These are phyloP conservation scores for Schizotus pectinicornis DNA, from an alignment of 2,888 invertebrate genomes.

Conservation along the genomic window DNA sequence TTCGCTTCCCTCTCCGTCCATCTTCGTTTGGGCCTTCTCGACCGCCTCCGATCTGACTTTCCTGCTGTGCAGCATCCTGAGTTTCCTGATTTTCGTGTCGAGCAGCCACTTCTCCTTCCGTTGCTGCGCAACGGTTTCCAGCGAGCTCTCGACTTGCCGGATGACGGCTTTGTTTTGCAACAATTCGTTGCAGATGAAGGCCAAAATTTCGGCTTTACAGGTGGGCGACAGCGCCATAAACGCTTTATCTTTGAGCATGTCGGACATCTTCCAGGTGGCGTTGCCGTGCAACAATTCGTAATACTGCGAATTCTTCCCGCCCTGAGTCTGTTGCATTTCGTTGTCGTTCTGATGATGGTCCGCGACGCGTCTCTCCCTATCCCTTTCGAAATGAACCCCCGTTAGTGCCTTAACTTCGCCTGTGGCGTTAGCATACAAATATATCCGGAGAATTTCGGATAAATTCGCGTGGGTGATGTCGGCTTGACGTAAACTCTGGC, in stretches of 20 bases:
- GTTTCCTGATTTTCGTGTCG: slow-evolving; percentile 91
- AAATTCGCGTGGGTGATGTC: slow-evolving; percentile 91
- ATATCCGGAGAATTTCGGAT: slow-evolving; percentile 90
- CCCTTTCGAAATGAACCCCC: slow-evolving; percentile 81
- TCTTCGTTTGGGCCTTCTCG: slow-evolving; percentile 66
- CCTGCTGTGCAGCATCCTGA: slow-evolving; percentile 74
- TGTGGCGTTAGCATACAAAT: slow-evolving; percentile 87
- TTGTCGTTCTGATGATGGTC: slow-evolving; percentile 82
- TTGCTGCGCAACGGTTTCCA: slow-evolving; percentile 86
- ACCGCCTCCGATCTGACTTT: slow-evolving; percentile 78
- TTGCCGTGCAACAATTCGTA: slow-evolving; percentile 80
- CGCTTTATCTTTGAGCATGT: slow-evolving; percentile 80
- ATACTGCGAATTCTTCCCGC: slow-evolving; percentile 79
- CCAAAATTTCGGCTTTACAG: slow-evolving; percentile 86
- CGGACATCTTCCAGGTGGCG: slow-evolving; percentile 79
- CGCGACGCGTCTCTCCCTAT: slow-evolving; percentile 78
- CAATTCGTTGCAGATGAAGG: slow-evolving; percentile 93
- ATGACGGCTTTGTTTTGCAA: slow-evolving; percentile 91
- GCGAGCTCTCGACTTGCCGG: slow-evolving; percentile 80
- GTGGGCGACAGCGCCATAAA: slow-evolving; percentile 86
- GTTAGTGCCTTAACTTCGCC: slow-evolving; percentile 83
- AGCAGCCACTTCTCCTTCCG: slow-evolving; percentile 91
- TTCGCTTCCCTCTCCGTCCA: slow-evolving; percentile 56
- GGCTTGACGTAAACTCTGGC: slow-evolving; percentile 87
- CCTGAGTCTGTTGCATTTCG: slow-evolving; percentile 69